Conservation (phyloP, 2,888 invertebrate species). For the Hypsopygia costalis region DNA sequence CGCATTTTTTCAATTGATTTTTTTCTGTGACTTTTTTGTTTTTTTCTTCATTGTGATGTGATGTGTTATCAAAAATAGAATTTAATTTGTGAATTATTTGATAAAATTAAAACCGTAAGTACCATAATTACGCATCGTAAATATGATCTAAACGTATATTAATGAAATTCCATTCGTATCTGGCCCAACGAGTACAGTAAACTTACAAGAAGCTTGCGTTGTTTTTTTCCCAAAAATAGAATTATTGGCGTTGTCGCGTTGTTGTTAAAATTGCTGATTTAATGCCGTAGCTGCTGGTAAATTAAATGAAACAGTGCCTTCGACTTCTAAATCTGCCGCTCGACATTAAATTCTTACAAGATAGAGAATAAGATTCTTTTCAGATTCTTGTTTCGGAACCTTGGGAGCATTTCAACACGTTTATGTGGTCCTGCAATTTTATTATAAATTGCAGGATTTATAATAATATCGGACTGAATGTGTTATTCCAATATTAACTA, state of each 20-base stretch:
- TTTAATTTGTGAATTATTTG: constrained; percentile 22
- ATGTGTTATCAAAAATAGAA: neutral
- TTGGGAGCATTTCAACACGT: too few relatives aligned
- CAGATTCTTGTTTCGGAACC: too few relatives aligned
- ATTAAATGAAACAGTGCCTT: neutral
- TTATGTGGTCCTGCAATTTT: too few relatives aligned
- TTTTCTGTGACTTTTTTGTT: constrained; percentile 1
- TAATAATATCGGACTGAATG: too few relatives aligned
- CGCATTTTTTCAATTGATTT: constrained; percentile 16
- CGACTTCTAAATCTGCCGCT: neutral
- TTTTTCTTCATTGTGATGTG: constrained; percentile 1
- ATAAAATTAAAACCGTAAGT: constrained; percentile 21
- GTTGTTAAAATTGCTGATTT: neutral
- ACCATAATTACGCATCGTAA: neutral
- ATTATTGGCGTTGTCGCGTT: neutral
- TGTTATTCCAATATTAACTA: too few relatives aligned
- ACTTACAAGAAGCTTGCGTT: constrained; percentile 5
- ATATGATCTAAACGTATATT: neutral
- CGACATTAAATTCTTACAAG: neutral
- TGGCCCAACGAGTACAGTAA: neutral
- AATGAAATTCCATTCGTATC: neutral
- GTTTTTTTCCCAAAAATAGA: constrained; percentile 16
- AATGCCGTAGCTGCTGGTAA: neutral
- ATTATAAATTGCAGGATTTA: too few relatives aligned
- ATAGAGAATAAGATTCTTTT: too few relatives aligned